phyloP scores from a whole-genome alignment of 1,140 invertebrate species.

The Apis florea region DNA sequence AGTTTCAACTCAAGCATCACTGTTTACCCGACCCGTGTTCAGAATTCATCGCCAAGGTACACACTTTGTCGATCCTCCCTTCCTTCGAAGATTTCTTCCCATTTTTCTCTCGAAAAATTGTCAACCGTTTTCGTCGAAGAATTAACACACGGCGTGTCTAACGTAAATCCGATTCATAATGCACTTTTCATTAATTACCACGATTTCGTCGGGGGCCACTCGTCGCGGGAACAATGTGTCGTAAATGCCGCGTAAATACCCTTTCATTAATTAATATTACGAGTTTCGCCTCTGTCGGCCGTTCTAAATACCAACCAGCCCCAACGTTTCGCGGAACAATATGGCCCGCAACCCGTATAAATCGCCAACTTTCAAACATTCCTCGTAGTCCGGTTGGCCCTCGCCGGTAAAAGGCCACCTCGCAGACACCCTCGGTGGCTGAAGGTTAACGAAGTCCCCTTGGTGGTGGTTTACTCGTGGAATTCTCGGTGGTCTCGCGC shows the following conservation, averaged over 20 bases:
- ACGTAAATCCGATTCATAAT: too few relatives aligned
- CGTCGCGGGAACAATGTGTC: constrained; percentile 11
- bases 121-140: too few relatives aligned
- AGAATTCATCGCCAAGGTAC: constrained; percentile 2
- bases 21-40: constrained; percentile 18
- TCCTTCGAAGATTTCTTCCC: not conserved
- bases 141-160: not conserved
- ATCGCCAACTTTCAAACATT: constrained; percentile 45
- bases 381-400: not conserved
- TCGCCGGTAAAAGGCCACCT: not conserved
- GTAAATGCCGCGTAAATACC: constrained; percentile 34
- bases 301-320: constrained; percentile 16
- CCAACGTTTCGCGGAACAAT: constrained; percentile 8
- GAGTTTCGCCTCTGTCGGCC: constrained; percentile 19
- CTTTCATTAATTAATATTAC: constrained; percentile 42
- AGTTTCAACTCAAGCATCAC: not conserved
- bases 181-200: constrained; percentile 23
- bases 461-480: constrained; percentile 24
- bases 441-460: constrained; percentile 47
- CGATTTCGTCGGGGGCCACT: not conserved
- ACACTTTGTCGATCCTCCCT: constrained; percentile 13
- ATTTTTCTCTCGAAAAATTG: not conserved
- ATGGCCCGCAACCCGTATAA: constrained; percentile 12
- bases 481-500: constrained; percentile 58
- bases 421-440: constrained; percentile 3